A percentile compares a stretch with the other conserved stretches of the same genome.
phyloP scores from a whole-genome alignment of 2,797 vertebrate genomes.

The Lithobates sylvaticus region DNA sequence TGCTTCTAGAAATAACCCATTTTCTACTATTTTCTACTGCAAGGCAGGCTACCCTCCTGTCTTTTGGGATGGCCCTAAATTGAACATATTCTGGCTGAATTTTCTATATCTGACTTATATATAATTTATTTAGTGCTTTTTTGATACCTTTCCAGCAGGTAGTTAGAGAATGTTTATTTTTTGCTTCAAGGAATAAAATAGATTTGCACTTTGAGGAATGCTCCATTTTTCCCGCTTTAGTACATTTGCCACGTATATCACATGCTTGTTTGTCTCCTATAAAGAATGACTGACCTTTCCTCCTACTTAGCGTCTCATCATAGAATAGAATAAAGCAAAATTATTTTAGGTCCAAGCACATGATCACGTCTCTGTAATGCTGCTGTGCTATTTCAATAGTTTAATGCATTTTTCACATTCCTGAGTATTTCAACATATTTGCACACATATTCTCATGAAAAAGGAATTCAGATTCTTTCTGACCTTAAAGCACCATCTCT shows the following conservation, averaged over 20 bases:
- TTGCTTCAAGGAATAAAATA: too few relatives aligned
- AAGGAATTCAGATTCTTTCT: conserved; percentile 44
- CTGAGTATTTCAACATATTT: conserved; percentile 55
- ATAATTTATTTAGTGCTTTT: too few relatives aligned
- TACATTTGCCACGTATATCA: not conserved
- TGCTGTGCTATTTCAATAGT: conserved; percentile 39
- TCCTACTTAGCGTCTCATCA: conserved; percentile 19
- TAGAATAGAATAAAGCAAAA: conserved; percentile 33
- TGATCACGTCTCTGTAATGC: conserved; percentile 7
- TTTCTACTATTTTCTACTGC: too few relatives aligned
- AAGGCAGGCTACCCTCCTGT: too few relatives aligned
- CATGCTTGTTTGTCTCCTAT: not conserved
- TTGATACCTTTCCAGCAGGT: too few relatives aligned
- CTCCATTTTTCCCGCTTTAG: not conserved
- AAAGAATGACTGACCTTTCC: conserved; percentile 21
- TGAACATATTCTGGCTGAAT: too few relatives aligned
- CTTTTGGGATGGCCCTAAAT: too few relatives aligned
- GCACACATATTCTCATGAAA: conserved; percentile 38
- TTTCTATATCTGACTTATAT: too few relatives aligned
- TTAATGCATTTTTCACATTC: conserved; percentile 54
- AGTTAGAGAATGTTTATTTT: too few relatives aligned
- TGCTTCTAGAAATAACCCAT: too few relatives aligned
- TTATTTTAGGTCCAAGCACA: conserved; percentile 22
- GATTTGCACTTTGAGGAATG: too few relatives aligned
- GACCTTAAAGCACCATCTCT: conserved; percentile 44